Evolutionary conservation across 2,888 invertebrate genomes (phyloP).

Genomic region (Noctua janthe): DNA sequence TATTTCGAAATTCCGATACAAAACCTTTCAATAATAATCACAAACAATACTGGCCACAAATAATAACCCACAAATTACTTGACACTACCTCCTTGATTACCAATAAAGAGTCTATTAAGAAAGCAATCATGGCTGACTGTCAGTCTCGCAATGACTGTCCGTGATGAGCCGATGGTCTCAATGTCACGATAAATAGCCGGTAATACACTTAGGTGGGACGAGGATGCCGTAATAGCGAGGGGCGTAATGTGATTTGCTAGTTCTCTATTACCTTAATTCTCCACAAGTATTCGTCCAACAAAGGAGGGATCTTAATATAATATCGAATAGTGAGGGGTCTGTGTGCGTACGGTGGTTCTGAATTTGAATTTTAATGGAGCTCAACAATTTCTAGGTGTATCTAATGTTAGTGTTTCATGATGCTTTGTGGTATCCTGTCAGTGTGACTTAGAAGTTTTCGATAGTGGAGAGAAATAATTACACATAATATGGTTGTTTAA

Average conservation of each 20-base stretch:
- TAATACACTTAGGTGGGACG: slow-evolving; percentile 84
- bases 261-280: slow-evolving; percentile 85
- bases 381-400: slow-evolving; percentile 66
- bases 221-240: slow-evolving; percentile 81
- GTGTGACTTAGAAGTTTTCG: background rate
- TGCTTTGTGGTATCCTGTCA: slow-evolving; percentile 47
- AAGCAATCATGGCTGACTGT: slow-evolving; percentile 72
- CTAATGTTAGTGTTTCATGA: slow-evolving; percentile 55
- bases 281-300: slow-evolving; percentile 84
- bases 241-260: slow-evolving; percentile 86
- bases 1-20: background rate
- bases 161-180: slow-evolving; percentile 80
- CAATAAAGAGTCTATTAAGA: slow-evolving; percentile 70
- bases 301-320: slow-evolving; percentile 84
- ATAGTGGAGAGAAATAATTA: no score
- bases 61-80: slow-evolving; percentile 57
- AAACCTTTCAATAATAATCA: slow-evolving; percentile 10
- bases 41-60: slow-evolving; percentile 20
- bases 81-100: slow-evolving; percentile 64
- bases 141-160: slow-evolving; percentile 72
- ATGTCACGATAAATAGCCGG: slow-evolving; percentile 86
- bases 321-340: slow-evolving; percentile 76
- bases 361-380: slow-evolving; percentile 76
- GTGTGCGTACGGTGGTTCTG: slow-evolving; percentile 65
- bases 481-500: no score